Evolutionary conservation across 1,140 invertebrate genomes (phyloP).

Genomic region (Sycophila sp.): DNA sequence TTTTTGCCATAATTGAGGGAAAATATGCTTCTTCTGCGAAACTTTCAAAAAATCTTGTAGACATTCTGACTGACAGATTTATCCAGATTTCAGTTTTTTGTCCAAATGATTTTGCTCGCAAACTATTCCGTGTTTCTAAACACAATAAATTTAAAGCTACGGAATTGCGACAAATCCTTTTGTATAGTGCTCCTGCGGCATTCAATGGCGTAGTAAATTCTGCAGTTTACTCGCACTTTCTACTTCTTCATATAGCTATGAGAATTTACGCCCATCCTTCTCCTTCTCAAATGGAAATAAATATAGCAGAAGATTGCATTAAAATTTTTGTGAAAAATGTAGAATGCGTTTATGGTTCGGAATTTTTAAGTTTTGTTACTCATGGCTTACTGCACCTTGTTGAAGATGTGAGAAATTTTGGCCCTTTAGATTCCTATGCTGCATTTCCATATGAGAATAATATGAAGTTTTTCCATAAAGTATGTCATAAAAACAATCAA

Average conservation of each 20-base stretch:
- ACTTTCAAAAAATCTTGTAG: slow-evolving; percentile 6
- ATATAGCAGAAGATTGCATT: slow-evolving; percentile 29
- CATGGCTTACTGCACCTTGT: slow-evolving; percentile 41
- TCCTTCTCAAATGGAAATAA: background rate
- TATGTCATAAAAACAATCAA: slow-evolving; percentile 6
- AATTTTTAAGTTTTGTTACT: slow-evolving; percentile 37
- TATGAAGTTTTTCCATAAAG: slow-evolving; percentile 40
- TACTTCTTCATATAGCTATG: slow-evolving; percentile 26
- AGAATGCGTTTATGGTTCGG: slow-evolving; percentile 24
- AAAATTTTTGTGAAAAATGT: slow-evolving; percentile 30
- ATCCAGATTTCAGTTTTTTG: slow-evolving; percentile 19
- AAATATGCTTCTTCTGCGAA: slow-evolving; percentile 10
- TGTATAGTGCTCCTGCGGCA: slow-evolving; percentile 27
- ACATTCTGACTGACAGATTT: slow-evolving; percentile 22
- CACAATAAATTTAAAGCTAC: slow-evolving; percentile 33
- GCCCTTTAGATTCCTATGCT: slow-evolving; percentile 38
- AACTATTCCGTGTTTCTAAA: background rate
- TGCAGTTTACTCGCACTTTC: slow-evolving; percentile 30
- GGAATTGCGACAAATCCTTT: slow-evolving; percentile 31
- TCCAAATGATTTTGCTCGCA: slow-evolving; percentile 30
- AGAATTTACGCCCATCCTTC: slow-evolving; percentile 3
- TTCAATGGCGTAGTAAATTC: slow-evolving; percentile 10
- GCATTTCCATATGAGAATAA: slow-evolving; percentile 46
- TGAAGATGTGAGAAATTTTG: slow-evolving; percentile 40
- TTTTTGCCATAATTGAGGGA: slow-evolving; percentile 23